Percentiles rank a stretch among this genome's conserved stretches.
Evolutionary conservation across 2,797 vertebrate genomes (phyloP).

Genomic region (Phataginus tetradactyla): DNA sequence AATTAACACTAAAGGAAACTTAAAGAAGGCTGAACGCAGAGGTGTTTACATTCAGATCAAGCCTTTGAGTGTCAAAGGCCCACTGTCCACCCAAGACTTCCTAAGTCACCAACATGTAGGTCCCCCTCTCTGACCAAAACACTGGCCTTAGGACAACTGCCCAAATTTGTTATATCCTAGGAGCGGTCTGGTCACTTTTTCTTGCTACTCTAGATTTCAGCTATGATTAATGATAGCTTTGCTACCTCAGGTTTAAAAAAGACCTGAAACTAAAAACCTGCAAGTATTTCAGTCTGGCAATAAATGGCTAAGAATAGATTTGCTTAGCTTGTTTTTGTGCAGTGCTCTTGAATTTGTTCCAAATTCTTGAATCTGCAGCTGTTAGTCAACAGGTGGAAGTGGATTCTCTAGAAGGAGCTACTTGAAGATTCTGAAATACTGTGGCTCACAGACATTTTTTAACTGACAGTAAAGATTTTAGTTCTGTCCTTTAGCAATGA

Average conservation of each 20-base stretch:
- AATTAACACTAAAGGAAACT: neutral
- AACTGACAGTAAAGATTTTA: slow-evolving; percentile 1
- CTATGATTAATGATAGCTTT: slow-evolving; percentile 15
- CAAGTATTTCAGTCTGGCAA: slow-evolving; percentile 36
- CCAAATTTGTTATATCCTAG: neutral
- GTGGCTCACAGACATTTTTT: slow-evolving; percentile 4
- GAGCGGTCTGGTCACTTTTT: neutral
- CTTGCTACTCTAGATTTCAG: neutral
- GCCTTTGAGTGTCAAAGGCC: neutral
- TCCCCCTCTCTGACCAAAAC: neutral
- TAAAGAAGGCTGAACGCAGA: neutral
- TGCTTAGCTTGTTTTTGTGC: slow-evolving; percentile 68
- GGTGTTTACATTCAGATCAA: neutral
- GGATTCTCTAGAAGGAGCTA: slow-evolving; percentile 28
- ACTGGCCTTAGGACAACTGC: neutral
- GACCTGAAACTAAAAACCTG: neutral
- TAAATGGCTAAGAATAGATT: slow-evolving; percentile 75
- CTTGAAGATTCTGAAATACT: slow-evolving; percentile 48
- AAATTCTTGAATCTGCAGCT: slow-evolving; percentile 75
- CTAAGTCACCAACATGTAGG: neutral
- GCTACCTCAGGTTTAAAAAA: slow-evolving; percentile 22
- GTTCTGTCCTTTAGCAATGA: neutral
- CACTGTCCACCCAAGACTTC: neutral
- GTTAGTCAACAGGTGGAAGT: slow-evolving; percentile 76
- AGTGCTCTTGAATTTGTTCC: slow-evolving; percentile 64